Evolutionary conservation across 2,113 vertebrate genomes (phyloP).

Genomic region (Trichomycterus rosablanca): DNA sequence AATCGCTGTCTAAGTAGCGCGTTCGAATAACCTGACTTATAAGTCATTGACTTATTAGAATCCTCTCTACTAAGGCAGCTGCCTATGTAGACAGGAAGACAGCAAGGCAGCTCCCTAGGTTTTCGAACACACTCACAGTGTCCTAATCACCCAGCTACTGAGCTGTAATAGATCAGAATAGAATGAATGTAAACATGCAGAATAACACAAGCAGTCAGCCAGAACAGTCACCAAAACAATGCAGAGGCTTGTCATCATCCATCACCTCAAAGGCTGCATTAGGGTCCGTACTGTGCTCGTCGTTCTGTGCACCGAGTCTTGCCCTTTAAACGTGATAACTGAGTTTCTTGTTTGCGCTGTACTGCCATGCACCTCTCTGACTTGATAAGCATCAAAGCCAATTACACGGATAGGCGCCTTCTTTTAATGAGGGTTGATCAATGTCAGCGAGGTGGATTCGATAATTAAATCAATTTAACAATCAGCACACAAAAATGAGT

Average conservation of each 20-base stretch:
- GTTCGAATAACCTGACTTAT: too few relatives aligned
- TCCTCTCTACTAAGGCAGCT: too few relatives aligned
- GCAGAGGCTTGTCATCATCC: conserved; percentile 26
- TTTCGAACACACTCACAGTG: neutral
- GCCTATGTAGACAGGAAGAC: too few relatives aligned
- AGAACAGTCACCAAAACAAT: conserved; percentile 17
- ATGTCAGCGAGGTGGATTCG: conserved; percentile 45
- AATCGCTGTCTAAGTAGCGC: too few relatives aligned
- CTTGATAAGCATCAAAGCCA: conserved; percentile 48
- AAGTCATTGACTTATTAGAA: too few relatives aligned
- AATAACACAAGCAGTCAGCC: conserved; percentile 12
- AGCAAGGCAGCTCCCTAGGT: too few relatives aligned
- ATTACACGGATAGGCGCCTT: conserved; percentile 48
- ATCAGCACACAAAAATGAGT: conserved; percentile 44
- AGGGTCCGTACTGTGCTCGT: conserved; percentile 8
- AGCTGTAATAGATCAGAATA: neutral
- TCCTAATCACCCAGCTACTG: neutral
- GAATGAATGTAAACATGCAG: conserved; percentile 17
- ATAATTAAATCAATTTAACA: conserved; percentile 55
- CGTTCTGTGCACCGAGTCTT: conserved; percentile 17
- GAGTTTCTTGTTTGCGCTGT: conserved; percentile 9
- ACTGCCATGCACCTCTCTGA: neutral
- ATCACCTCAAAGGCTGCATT: conserved; percentile 42
- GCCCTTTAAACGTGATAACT: conserved; percentile 38
- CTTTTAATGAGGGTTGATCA: conserved; percentile 47